Conservation (phyloP, 30 jellyfish, hydroid and myxozoan genomes). For the Pseudorhiza aurosa region DNA sequence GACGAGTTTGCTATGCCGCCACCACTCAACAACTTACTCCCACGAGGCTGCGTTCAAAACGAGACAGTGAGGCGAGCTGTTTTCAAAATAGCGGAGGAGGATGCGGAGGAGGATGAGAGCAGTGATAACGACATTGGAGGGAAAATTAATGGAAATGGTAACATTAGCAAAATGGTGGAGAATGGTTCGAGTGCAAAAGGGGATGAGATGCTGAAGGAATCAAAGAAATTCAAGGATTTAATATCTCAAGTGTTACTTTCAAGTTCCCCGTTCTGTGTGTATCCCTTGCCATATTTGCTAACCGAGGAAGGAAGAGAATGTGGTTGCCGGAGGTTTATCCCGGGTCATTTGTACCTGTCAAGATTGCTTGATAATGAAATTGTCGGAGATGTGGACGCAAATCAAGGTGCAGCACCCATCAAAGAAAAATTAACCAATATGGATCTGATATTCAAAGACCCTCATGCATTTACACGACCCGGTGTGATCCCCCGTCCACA, state of each 20-base stretch:
- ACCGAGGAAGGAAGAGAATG: slow-evolving; percentile 79
- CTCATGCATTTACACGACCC: slow-evolving; percentile 92
- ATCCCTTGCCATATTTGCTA: slow-evolving; percentile 84
- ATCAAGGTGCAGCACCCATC: not conserved
- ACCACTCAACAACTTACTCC: slow-evolving; percentile 32
- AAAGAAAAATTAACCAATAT: slow-evolving; percentile 38
- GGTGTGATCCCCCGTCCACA: slow-evolving; percentile 65
- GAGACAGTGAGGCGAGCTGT: slow-evolving; percentile 47
- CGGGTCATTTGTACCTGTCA: slow-evolving; percentile 87
- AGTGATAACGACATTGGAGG: not conserved
- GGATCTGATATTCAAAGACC: slow-evolving; percentile 59
- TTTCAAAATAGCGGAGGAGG: slow-evolving; percentile 62
- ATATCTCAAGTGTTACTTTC: slow-evolving; percentile 55
- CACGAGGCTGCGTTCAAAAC: slow-evolving; percentile 1
- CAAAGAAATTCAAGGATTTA: slow-evolving; percentile 60
- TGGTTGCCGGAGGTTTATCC: slow-evolving; percentile 73
- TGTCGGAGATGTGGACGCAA: not conserved
- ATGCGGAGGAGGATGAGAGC: not conserved
- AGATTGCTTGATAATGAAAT: slow-evolving; percentile 28
- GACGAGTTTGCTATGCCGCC: slow-evolving; percentile 99
- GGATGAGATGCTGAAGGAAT: slow-evolving; percentile 48
- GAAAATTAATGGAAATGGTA: not conserved
- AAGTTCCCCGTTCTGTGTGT: slow-evolving; percentile 90
- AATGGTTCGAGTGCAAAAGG: slow-evolving; percentile 14
- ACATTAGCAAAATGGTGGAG: slow-evolving; percentile 13